These are phyloP conservation scores for Cordilura impudica DNA, from an alignment of 2,888 invertebrate genomes.

Conservation along the genomic window DNA sequence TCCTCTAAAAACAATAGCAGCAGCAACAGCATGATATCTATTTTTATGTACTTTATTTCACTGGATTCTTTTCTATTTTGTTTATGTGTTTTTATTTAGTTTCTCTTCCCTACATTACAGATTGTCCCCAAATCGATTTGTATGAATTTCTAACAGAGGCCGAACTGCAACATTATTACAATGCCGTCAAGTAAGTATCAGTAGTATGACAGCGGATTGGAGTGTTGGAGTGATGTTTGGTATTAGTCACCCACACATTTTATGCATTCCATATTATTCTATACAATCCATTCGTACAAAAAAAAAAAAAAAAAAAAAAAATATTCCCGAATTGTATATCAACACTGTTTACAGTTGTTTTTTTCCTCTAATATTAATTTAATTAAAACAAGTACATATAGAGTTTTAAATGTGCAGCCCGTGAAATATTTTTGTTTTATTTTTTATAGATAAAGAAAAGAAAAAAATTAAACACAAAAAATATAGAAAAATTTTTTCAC, in stretches of 20 bases:
- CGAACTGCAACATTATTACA: slow-evolving; percentile 95
- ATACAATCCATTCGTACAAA: background rate
- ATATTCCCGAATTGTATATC: background rate
- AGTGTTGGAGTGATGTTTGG: background rate
- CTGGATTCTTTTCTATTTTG: slow-evolving; percentile 5
- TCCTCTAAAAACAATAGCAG: background rate
- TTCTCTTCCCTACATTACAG: slow-evolving; percentile 69
- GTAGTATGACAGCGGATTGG: background rate
- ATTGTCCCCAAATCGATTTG: slow-evolving; percentile 80
- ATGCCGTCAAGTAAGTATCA: slow-evolving; percentile 83
- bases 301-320: slow-evolving; percentile 25
- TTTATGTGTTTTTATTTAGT: slow-evolving; percentile 49
- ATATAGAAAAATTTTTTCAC: too few relatives aligned
- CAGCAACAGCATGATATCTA: slow-evolving; percentile 11
- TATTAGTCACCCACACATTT: slow-evolving; percentile 59
- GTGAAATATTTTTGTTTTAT: too few relatives aligned
- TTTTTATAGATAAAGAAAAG: too few relatives aligned
- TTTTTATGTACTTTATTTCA: slow-evolving; percentile 17
- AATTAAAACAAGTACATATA: too few relatives aligned
- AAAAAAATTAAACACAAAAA: too few relatives aligned
- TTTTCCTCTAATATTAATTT: too few relatives aligned
- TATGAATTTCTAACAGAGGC: slow-evolving; percentile 96
- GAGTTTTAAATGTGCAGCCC: too few relatives aligned
- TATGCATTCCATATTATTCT: slow-evolving; percentile 48
- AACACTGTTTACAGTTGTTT: too few relatives aligned